Base-by-base conservation (phyloP, 2,888 invertebrate genomes). In the Ditula angustiorana region DNA sequence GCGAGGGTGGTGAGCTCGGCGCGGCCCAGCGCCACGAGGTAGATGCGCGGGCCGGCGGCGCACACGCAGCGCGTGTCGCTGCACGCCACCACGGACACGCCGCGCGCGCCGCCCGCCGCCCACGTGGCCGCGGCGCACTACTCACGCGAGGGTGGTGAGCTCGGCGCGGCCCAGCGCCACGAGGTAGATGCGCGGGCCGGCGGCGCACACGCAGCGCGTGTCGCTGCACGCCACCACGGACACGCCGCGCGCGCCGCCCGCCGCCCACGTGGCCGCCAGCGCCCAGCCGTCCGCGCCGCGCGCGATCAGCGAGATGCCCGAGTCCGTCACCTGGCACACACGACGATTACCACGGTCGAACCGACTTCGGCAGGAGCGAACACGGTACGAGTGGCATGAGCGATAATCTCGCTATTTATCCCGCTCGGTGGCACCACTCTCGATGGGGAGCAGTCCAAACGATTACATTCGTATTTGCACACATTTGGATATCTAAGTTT, bases 1-100 rank as follows among this genome's bases (percentile, higher is more conserved):
- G 78, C 72, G 41, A 71, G 66, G 26, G 75, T 79, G 5, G 77
- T 65, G 2, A 85, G 77, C 57, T 26, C 44, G 2, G 67, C 74
- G n/a, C 68, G 66, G 0, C 66, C 74, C 1, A 88, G 67, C 7
- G 74, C 78, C 23, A 90, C 77, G 23, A 87, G 85, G 76, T 77
- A 83, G 0, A 71, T 98, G 95, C 89, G 96, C 95, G 96, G 96
- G 0, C 99, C 98, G 10, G 97, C 96, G 0, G 98, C 98, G 74
- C 97, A 96, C 16, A 98, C 95, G 49, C 97, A 94, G 85, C 98
- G 98, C 5, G 93, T 89, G 7, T 92, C 93, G 81, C 97, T 96
- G 83, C 97, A 97, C 2, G 97, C 96, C 1, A 98, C 98, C 11
- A 99, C 97, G 72, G 97, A 97, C 75, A 99, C 96, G 63, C 95